These are phyloP conservation scores for Caranx melampygus DNA, from an alignment of 2,113 vertebrate genomes.

Conservation along the genomic window DNA sequence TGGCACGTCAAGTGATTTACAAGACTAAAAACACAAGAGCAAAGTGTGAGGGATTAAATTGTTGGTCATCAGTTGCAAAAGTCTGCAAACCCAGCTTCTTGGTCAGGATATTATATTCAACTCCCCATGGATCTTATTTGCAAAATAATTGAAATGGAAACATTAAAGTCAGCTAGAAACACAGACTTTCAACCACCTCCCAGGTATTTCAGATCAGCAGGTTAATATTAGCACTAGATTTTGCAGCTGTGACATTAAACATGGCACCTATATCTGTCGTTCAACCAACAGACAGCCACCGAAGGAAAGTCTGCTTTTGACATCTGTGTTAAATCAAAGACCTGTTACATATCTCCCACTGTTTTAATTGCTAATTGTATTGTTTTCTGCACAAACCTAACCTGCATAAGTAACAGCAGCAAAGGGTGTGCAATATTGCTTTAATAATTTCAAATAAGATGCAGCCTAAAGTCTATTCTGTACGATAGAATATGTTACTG, in stretches of 20 bases:
- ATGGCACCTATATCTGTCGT: not conserved
- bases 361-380: constrained; percentile 3
- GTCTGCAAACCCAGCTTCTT: not conserved
- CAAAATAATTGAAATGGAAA: no score
- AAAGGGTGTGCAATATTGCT: not conserved
- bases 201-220: no score
- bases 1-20: not conserved
- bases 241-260: not conserved
- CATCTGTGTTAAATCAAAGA: not conserved
- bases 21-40: not conserved
- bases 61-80: not conserved
- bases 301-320: not conserved
- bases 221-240: not conserved
- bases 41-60: not conserved
- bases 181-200: not conserved
- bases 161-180: not conserved
- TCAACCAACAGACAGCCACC: not conserved
- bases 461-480: not conserved
- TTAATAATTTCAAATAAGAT: not conserved
- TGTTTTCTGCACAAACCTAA: not conserved
- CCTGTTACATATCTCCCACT: not conserved
- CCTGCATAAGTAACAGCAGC: not conserved
- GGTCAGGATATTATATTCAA: not conserved
- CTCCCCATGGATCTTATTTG: no score
- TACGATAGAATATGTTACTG: not conserved